Evolutionary conservation across 2,113 vertebrate genomes (phyloP).

Genomic region (Apistogramma diplotaenia): DNA sequence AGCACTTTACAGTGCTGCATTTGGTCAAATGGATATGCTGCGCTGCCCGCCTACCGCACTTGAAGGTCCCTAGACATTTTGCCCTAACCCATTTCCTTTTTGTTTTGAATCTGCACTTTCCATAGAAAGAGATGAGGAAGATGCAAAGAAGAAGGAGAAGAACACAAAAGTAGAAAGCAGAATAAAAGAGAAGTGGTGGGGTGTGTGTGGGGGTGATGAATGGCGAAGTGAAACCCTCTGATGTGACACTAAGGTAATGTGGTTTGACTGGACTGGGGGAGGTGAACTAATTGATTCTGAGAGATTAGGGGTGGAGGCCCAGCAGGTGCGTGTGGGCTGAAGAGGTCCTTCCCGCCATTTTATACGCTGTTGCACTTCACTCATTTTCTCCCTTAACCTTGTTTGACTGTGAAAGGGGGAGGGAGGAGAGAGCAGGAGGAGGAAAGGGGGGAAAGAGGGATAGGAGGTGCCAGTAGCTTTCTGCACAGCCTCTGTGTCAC

Average conservation of each 20-base stretch:
- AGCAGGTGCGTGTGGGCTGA: constrained; percentile 71
- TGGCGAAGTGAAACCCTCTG: constrained; percentile 49
- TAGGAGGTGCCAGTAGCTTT: constrained; percentile 51
- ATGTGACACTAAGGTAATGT: constrained; percentile 68
- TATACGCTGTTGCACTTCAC: constrained; percentile 63
- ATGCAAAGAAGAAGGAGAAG: not conserved
- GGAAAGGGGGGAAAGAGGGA: not conserved
- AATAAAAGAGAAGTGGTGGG: constrained; percentile 9
- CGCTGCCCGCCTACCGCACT: constrained; percentile 33
- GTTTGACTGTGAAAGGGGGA: constrained; percentile 62
- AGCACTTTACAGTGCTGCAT: constrained; percentile 63
- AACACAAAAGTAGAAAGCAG: constrained; percentile 33
- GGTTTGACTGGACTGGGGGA: constrained; percentile 67
- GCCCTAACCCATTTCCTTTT: constrained; percentile 50
- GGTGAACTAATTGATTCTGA: constrained; percentile 80
- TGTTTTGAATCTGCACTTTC: constrained; percentile 52
- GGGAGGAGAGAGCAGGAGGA: not conserved
- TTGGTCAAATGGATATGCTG: constrained; percentile 64
- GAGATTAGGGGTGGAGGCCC: constrained; percentile 71
- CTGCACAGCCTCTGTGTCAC: constrained; percentile 44
- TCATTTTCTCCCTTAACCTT: constrained; percentile 64
- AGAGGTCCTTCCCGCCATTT: constrained; percentile 55
- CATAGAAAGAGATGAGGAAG: constrained; percentile 4
- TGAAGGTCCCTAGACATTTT: constrained; percentile 58
- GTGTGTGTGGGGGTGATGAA: constrained; percentile 12